Base-by-base conservation (phyloP, 1,140 invertebrate species). In the Glossosoma conforme region DNA sequence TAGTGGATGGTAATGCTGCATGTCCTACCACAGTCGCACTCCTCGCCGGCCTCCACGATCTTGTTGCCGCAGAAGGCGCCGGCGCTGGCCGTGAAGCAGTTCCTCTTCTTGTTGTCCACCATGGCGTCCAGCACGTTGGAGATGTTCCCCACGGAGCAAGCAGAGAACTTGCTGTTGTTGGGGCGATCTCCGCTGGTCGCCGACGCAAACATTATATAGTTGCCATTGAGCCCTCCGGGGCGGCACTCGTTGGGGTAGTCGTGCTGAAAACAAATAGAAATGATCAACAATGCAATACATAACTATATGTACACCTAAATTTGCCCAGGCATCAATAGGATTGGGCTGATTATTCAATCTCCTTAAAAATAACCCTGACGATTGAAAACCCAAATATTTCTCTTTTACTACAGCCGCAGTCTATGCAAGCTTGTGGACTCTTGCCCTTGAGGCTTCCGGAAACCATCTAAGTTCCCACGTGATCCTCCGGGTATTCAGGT, bases 1-100 rank as follows among this genome's bases (percentile, higher is more conserved):
- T n/a, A n/a, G n/a, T n/a, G n/a, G n/a, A n/a, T n/a, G n/a, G n/a
- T n/a, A n/a, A n/a, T n/a, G n/a, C n/a, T n/a, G n/a, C n/a, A n/a
- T n/a, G n/a, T 14, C 46, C 58, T 46, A 74, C 69, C 97, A 68
- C 97, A 99, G 70, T 99, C 97, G 65, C 97, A 99, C 72, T 99
- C 90, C 70, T 99, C 97, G 10, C 91, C 93, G 21, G 85, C 86
- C 70, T 99, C 97, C 0, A 97, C 93, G 62, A 99, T 97, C 74
- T 97, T 96, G 69, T 99, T 99, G 11, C 97, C 97, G 75, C 97
- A 99, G 79, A 98, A 99, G 18, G 96, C 91, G 50, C 91, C 93
- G 49, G 85, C 87, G 44, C 87, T 91, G 19, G 85, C 89, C 76
- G 77, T 71, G 68, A 99, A 97, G 66, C 97, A 99, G 72, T 98